A percentile compares a stretch with the other conserved stretches of the same genome.
phyloP scores from a whole-genome alignment of 2,797 vertebrate genomes.

The Martes flavigula region DNA sequence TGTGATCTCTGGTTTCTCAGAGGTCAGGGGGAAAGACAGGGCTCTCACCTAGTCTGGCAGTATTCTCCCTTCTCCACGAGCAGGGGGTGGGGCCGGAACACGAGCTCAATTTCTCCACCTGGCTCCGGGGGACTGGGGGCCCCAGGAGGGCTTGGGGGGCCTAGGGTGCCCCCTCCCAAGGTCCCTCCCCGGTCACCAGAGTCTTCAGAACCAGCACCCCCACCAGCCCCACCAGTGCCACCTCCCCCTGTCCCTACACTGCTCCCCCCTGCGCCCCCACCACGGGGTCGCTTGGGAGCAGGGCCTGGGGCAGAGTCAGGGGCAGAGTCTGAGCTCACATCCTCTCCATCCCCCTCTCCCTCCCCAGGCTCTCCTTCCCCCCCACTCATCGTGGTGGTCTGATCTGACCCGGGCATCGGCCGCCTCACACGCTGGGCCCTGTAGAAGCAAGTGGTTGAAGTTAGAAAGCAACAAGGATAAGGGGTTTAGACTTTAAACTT shows the following conservation, averaged over 20 bases:
- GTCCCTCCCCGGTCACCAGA: slow-evolving; percentile 83
- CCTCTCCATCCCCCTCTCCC: slow-evolving; percentile 78
- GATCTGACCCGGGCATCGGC: slow-evolving; percentile 89
- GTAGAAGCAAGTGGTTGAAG: slow-evolving; percentile 40
- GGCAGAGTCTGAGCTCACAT: slow-evolving; percentile 77
- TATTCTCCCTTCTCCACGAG: slow-evolving; percentile 91
- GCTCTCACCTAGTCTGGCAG: slow-evolving; percentile 91
- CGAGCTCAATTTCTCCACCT: slow-evolving; percentile 92
- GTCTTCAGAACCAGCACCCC: slow-evolving; percentile 87
- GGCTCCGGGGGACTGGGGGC: slow-evolving; percentile 85
- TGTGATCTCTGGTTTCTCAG: not conserved
- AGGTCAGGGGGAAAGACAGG: not conserved
- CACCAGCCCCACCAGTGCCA: slow-evolving; percentile 77
- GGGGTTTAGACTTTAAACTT: not conserved
- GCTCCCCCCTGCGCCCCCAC: slow-evolving; percentile 86
- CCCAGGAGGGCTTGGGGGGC: slow-evolving; percentile 81
- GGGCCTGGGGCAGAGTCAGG: slow-evolving; percentile 84
- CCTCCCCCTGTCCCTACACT: slow-evolving; percentile 84
- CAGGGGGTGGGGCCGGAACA: slow-evolving; percentile 93
- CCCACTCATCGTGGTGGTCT: slow-evolving; percentile 93
- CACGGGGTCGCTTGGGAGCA: slow-evolving; percentile 86
- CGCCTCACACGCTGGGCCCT: slow-evolving; percentile 92
- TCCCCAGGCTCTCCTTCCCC: slow-evolving; percentile 89
- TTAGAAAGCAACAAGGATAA: slow-evolving; percentile 8
- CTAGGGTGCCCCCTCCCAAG: slow-evolving; percentile 85